Conservation (phyloP, 2,888 invertebrate genomes). For the Hirtodrosophila duncani region DNA sequence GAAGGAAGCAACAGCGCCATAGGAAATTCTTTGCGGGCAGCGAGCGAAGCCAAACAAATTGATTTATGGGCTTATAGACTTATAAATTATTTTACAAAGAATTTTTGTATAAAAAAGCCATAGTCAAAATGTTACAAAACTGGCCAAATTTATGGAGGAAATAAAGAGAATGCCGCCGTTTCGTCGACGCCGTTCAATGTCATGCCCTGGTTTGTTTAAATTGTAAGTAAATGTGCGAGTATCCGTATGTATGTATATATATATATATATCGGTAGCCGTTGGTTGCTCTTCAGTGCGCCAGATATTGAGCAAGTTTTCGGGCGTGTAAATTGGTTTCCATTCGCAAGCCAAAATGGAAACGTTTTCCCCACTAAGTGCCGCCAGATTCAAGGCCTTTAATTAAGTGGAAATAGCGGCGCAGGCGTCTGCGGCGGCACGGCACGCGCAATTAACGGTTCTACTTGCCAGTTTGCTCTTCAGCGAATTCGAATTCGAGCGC, state of each 20-base stretch:
- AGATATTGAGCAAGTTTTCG: conserved; percentile 50
- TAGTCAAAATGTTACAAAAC: conserved; percentile 51
- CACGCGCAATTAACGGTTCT: conserved; percentile 61
- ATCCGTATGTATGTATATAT: not conserved
- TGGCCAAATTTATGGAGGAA: conserved; percentile 63
- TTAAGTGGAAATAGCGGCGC: conserved; percentile 34
- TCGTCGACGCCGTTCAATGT: conserved; percentile 51
- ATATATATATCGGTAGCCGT: conserved; percentile 2
- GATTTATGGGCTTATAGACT: conserved; percentile 32
- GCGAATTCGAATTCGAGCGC: conserved; percentile 43
- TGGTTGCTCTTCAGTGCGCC: conserved; percentile 14
- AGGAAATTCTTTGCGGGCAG: conserved; percentile 39
- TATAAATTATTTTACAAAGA: conserved; percentile 21
- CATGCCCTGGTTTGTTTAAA: conserved; percentile 55
- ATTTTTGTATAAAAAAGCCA: conserved; percentile 32
- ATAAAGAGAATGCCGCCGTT: conserved; percentile 33
- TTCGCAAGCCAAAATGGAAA: conserved; percentile 21
- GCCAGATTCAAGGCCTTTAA: conserved; percentile 34
- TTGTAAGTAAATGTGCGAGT: conserved; percentile 31
- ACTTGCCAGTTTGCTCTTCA: conserved; percentile 33
- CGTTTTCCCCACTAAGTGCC: conserved; percentile 14
- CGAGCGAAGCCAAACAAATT: conserved; percentile 39
- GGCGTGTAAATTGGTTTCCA: conserved; percentile 50
- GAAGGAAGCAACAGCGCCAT: no score
- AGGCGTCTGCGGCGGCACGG: conserved; percentile 19